phyloP scores from a whole-genome alignment of 2,113 vertebrate species.

The Phaethon lepturus region DNA sequence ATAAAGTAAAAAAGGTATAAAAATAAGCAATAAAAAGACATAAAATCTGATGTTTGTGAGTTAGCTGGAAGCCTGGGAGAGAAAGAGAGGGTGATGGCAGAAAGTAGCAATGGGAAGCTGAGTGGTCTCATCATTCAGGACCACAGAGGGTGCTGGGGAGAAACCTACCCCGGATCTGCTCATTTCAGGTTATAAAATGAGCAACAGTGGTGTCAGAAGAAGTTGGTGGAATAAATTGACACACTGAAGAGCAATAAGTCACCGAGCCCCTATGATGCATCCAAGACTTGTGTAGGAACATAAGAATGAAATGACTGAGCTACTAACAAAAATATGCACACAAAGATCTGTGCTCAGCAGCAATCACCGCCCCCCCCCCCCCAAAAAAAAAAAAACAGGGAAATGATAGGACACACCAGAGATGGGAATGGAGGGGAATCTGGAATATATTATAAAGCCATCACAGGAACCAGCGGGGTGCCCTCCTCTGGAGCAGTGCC shows the following conservation, averaged over 20 bases:
- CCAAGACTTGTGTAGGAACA: slow-evolving; percentile 28
- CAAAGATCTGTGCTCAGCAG: background rate
- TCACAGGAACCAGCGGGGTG: background rate
- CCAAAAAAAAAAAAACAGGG: background rate
- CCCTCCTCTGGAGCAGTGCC: fast-evolving
- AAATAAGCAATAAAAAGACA: slow-evolving; percentile 22
- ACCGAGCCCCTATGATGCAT: background rate
- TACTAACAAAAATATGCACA: slow-evolving; percentile 3
- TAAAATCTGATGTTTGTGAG: background rate
- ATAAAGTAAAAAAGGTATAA: slow-evolving; percentile 3
- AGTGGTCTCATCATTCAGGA: background rate
- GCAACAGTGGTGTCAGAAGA: background rate
- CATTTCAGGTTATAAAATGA: background rate
- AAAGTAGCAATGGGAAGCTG: background rate
- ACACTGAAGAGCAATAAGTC: background rate
- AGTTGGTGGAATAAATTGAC: background rate
- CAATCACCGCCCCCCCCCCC: background rate
- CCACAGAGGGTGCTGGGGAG: background rate
- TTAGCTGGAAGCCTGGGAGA: background rate
- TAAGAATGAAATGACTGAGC: slow-evolving; percentile 7
- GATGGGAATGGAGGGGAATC: background rate
- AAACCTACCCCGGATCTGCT: background rate
- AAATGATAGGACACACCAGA: background rate
- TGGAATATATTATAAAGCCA: slow-evolving; percentile 14
- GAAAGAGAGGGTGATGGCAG: background rate